Percentiles rank a stretch among this genome's conserved stretches.
Conservation (phyloP, 2,888 invertebrate species). For the Drosophila mettleri region DNA sequence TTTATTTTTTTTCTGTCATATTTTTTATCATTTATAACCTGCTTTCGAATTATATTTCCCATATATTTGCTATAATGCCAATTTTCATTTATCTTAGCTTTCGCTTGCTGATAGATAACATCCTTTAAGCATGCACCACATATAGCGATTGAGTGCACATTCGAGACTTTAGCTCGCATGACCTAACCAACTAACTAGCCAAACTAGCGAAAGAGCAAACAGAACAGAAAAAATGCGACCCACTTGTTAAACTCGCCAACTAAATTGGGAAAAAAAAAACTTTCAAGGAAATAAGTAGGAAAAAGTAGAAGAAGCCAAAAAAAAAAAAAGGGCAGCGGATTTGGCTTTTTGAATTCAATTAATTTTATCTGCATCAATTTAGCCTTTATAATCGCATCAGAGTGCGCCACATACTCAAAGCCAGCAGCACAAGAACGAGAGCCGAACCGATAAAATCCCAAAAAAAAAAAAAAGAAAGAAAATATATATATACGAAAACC, state of each 20-base stretch:
- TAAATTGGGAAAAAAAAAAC: slow-evolving; percentile 4
- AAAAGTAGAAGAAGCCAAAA: slow-evolving; percentile 27
- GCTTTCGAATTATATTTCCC: background rate
- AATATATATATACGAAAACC: slow-evolving; percentile 20
- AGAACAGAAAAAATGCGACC: slow-evolving; percentile 21
- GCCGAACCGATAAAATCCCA: slow-evolving; percentile 30
- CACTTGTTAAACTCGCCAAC: slow-evolving; percentile 48
- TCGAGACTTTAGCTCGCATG: slow-evolving; percentile 46
- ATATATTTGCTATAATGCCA: background rate
- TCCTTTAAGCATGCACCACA: slow-evolving; percentile 3
- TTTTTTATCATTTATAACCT: background rate
- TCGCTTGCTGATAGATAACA: background rate
- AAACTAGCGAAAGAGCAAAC: slow-evolving; percentile 44
- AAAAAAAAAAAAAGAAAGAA: slow-evolving; percentile 18
- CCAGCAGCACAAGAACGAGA: slow-evolving; percentile 31
- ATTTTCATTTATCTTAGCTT: background rate
- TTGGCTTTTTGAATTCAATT: slow-evolving; percentile 79
- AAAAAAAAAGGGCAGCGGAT: slow-evolving; percentile 61
- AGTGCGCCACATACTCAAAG: slow-evolving; percentile 51
- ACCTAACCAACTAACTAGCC: slow-evolving; percentile 53
- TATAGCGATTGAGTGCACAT: slow-evolving; percentile 24
- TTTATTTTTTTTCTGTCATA: too few relatives aligned
- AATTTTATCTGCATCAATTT: slow-evolving; percentile 79
- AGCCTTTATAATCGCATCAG: slow-evolving; percentile 79
- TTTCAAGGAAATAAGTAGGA: slow-evolving; percentile 33